Conservation (phyloP, 2,888 invertebrate genomes). For the Tanytarsus gracilentus region DNA sequence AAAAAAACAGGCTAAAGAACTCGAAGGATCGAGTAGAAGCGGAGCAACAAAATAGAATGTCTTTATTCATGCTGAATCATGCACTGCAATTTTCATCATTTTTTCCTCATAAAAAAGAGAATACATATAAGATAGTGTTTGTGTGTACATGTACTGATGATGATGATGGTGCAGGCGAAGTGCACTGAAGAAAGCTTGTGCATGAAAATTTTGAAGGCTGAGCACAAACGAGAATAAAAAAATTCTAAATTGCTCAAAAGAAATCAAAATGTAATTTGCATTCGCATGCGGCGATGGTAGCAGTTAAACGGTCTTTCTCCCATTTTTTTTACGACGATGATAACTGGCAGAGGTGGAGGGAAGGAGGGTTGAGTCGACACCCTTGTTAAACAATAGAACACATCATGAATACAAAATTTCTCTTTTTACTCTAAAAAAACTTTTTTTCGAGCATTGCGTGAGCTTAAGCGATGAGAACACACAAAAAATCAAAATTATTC, state of each 20-base stretch:
- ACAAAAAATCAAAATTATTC: constrained; percentile 16
- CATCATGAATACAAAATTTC: constrained; percentile 19
- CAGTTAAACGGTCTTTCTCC: not conserved
- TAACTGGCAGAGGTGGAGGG: not conserved
- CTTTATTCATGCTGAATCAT: constrained; percentile 14
- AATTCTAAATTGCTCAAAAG: constrained; percentile 23
- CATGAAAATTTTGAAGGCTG: not conserved
- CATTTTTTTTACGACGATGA: not conserved
- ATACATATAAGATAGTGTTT: no score
- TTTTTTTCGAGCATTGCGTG: constrained; percentile 9
- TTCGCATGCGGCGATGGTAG: constrained; percentile 10
- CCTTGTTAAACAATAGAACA: constrained; percentile 12
- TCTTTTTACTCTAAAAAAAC: not conserved
- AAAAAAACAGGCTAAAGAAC: no score
- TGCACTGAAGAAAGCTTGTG: not conserved
- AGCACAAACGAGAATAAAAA: constrained; percentile 1
- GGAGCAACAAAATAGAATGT: not conserved
- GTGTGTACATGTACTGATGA: not conserved
- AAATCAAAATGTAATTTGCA: constrained; percentile 26
- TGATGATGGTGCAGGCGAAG: not conserved
- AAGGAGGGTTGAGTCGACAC: not conserved
- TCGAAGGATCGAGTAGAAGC: not conserved
- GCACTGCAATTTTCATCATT: constrained; percentile 1
- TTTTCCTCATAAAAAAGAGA: no score
- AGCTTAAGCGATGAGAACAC: not conserved